Conservation (phyloP, 2,113 vertebrate species). For the Platichthys flesus region DNA sequence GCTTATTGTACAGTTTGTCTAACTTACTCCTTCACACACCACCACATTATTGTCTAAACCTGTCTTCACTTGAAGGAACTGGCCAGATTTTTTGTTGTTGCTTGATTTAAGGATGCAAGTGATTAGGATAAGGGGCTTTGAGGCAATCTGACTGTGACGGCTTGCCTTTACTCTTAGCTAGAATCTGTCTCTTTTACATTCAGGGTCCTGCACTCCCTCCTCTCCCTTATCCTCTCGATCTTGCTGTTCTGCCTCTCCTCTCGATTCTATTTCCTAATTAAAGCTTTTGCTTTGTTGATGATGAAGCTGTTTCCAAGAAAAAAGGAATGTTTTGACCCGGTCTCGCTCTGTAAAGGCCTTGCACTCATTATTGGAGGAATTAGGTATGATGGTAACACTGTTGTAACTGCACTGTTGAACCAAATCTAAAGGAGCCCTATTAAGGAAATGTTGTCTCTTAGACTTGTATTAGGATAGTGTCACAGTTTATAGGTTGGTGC, state of each 20-base stretch:
- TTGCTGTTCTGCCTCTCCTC: conserved; percentile 6
- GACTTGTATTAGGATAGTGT: not conserved
- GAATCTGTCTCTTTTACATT: not conserved
- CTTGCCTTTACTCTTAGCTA: conserved; percentile 8
- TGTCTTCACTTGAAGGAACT: not conserved
- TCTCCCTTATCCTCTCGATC: conserved; percentile 6
- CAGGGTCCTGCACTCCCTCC: conserved; percentile 2
- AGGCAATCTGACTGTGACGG: not conserved
- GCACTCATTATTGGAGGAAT: conserved; percentile 23
- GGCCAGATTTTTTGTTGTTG: not conserved
- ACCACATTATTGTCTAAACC: not conserved
- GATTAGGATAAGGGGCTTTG: not conserved
- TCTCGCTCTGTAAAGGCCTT: not conserved
- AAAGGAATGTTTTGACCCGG: conserved; percentile 26
- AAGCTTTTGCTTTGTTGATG: conserved; percentile 27
- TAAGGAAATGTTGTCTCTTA: not conserved
- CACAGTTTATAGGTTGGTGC: not conserved
- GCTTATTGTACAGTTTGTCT: no score
- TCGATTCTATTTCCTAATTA: conserved; percentile 24
- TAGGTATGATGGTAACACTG: not conserved
- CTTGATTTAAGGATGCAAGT: not conserved
- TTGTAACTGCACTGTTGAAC: not conserved
- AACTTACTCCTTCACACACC: no score
- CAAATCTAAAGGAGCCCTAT: not conserved
- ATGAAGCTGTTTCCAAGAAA: conserved; percentile 30